phyloP scores from a whole-genome alignment of 1,140 invertebrate genomes.

The Laodelphax striatellus region DNA sequence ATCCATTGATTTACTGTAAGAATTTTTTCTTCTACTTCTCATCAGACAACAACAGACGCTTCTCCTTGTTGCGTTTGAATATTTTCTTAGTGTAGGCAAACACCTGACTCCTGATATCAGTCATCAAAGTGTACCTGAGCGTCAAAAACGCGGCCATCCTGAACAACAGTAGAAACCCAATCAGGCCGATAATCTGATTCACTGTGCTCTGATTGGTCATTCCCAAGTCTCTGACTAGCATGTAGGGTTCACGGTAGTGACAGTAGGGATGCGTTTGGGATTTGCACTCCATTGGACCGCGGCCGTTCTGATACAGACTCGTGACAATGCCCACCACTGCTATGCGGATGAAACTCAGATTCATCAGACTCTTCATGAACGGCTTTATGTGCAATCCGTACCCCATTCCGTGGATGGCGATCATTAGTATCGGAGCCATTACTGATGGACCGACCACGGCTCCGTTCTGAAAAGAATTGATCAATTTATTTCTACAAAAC shows the following conservation, averaged over 20 bases:
- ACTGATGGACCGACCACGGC: slow-evolving; percentile 30
- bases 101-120: not conserved
- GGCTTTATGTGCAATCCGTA: slow-evolving; percentile 32
- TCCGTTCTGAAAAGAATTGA: slow-evolving; percentile 29
- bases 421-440: slow-evolving; percentile 30
- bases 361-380: slow-evolving; percentile 41
- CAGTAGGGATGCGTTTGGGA: slow-evolving; percentile 21
- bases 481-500: not conserved
- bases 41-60: too few species aligned
- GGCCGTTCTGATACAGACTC: slow-evolving; percentile 39
- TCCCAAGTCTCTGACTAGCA: slow-evolving; percentile 37
- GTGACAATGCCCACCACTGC: slow-evolving; percentile 39
- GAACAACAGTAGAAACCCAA: slow-evolving; percentile 33
- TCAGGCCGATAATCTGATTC: slow-evolving; percentile 32
- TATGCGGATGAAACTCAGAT: slow-evolving; percentile 43
- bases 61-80: not conserved
- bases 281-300: slow-evolving; percentile 22
- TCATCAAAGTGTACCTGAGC: not conserved
- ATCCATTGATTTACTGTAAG: too few species aligned
- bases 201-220: slow-evolving; percentile 25
- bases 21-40: too few species aligned
- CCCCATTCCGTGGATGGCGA: slow-evolving; percentile 34
- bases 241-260: slow-evolving; percentile 22
- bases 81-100: not conserved
- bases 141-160: slow-evolving; percentile 32